Conservation (phyloP, 2,888 invertebrate genomes). For the Epinotia nisella region DNA sequence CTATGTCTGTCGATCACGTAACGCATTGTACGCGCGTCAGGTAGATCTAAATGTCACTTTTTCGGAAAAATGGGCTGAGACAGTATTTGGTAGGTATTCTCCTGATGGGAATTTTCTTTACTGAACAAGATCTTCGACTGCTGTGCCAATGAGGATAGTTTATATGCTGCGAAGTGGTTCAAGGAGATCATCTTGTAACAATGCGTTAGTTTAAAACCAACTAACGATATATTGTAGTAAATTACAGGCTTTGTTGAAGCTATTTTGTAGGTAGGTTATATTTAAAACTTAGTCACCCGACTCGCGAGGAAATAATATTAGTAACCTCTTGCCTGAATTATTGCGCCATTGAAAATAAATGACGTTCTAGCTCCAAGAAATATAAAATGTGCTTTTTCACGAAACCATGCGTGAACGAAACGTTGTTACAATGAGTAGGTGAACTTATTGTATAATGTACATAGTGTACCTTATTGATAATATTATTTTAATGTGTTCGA, state of each 20-base stretch:
- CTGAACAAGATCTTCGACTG: not conserved
- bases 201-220: not conserved
- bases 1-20: too few relatives aligned
- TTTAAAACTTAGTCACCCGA: slow-evolving; percentile 28
- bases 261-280: slow-evolving; percentile 1
- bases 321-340: slow-evolving; percentile 23
- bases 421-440: too few relatives aligned
- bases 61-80: too few relatives aligned
- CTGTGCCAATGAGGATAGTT: not conserved
- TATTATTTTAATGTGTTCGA: too few relatives aligned
- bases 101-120: too few relatives aligned
- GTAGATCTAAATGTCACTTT: too few relatives aligned
- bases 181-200: slow-evolving; percentile 24
- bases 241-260: not conserved
- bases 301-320: slow-evolving; percentile 25
- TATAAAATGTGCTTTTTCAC: too few relatives aligned
- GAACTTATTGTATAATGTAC: too few relatives aligned
- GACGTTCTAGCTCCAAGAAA: not conserved
- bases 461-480: too few relatives aligned
- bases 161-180: not conserved
- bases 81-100: not conserved
- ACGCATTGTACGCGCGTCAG: too few relatives aligned
- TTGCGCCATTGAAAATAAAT: slow-evolving; percentile 10
- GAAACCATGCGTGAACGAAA: too few relatives aligned
- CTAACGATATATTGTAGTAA: not conserved